Base-by-base conservation (phyloP, 2,113 vertebrate genomes). In the Oryzias curvinotus region DNA sequence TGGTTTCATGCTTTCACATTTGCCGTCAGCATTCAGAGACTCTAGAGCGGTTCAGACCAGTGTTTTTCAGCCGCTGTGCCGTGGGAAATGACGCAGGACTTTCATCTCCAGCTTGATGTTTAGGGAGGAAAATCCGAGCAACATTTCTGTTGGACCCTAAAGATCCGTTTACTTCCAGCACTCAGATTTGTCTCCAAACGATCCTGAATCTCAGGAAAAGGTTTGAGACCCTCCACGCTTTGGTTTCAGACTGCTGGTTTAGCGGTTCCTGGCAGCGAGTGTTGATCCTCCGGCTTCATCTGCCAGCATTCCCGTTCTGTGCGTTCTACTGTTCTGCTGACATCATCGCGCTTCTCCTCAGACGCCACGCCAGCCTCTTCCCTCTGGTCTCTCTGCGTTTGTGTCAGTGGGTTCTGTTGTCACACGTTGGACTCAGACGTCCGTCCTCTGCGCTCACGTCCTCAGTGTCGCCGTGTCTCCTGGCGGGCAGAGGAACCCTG, bases 401-500 rank as follows among this genome's bases (percentile, higher is more conserved):
- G 30, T 36, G 30, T 36, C 30, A n/a, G n/a, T 28, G 30, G 30
- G 30, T 36, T 36, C 30, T 36, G 30, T 28, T 6, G 26, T 28
- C 26, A 28, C 3, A 28, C 26, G 26, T 5, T 3, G 0, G 5
- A 8, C 25, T 7, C 0, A 54, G 19, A 54, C 42, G 10, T 7
- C 14, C 1, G 6, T 42, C 16, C n/a, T 21, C 57, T 7, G 5
- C 42, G 0, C 23, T 50, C 57, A 0, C 72, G 63, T 23, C 82
- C 68, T 3, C 63, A 98, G 95, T 64, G 63, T 92, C 25, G 80
- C 93, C 23, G 70, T 93, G 65, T 86, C 94, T 62, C 94, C 96
- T 42, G 88, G 94, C 36, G 92, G 92, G 65, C 95, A 95, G 75
- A 94, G 93, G 83, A 95, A 95, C 78, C 96, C 96, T 0, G 95